A percentile compares a stretch with the other conserved stretches of the same genome.
phyloP scores from a whole-genome alignment of 1,140 invertebrate species.

The Trialeurodes vaporariorum region DNA sequence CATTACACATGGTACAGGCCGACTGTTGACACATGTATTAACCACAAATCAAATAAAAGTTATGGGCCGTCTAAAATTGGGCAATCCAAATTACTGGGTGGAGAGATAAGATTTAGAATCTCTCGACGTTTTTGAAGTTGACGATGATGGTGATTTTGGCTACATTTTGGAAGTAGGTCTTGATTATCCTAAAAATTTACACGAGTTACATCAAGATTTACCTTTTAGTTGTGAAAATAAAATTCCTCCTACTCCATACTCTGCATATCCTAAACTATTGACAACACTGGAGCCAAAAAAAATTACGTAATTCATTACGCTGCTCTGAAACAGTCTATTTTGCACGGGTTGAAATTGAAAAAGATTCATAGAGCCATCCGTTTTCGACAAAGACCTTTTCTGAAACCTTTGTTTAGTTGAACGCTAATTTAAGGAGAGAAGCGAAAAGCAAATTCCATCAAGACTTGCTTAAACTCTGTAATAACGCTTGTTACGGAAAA shows the following conservation, averaged over 20 bases:
- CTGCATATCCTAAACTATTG: slow-evolving; percentile 26
- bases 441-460: neutral
- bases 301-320: slow-evolving; percentile 7
- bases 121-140: neutral
- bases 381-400: slow-evolving; percentile 26
- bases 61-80: too few relatives aligned
- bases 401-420: neutral
- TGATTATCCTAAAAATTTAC: slow-evolving; percentile 3
- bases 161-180: neutral
- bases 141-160: neutral
- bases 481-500: neutral
- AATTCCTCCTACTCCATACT: slow-evolving; percentile 6
- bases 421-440: neutral
- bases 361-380: slow-evolving; percentile 27
- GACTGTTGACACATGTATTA: too few relatives aligned
- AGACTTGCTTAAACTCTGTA: neutral
- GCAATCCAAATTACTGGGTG: too few relatives aligned
- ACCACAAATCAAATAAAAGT: too few relatives aligned
- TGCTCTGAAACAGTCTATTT: neutral
- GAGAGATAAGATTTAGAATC: neutral
- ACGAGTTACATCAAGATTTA: slow-evolving; percentile 1
- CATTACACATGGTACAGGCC: neutral
- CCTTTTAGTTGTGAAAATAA: neutral
- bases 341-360: neutral
- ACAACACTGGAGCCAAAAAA: slow-evolving; percentile 21